Conservation (phyloP, 2,113 vertebrate genomes). For the Cervus canadensis region DNA sequence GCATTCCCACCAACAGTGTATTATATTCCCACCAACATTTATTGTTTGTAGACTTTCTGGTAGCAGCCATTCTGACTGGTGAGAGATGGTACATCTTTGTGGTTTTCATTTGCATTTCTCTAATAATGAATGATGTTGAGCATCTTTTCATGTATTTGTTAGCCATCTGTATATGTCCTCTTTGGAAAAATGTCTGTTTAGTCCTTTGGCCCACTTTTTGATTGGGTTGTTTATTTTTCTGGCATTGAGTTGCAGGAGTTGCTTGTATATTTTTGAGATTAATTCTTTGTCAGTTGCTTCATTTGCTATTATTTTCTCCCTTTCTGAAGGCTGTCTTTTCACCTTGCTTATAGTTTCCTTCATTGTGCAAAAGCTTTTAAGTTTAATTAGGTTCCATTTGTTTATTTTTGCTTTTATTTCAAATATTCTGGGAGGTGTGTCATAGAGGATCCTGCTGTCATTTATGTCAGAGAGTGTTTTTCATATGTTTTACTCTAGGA, state of each 20-base stretch:
- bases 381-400: background rate
- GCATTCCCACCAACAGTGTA: background rate
- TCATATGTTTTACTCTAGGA: background rate
- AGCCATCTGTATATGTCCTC: background rate
- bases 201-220: background rate
- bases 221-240: background rate
- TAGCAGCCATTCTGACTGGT: background rate
- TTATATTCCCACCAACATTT: background rate
- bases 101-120: background rate
- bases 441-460: background rate
- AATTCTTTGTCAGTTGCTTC: background rate
- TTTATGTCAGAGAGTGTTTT: background rate
- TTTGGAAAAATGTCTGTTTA: background rate
- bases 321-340: background rate
- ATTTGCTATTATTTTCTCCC: background rate
- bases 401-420: background rate
- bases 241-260: background rate
- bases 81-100: background rate
- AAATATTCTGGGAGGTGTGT: background rate
- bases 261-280: background rate
- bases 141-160: background rate
- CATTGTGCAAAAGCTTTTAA: background rate
- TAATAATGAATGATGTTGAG: background rate
- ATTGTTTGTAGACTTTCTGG: background rate
- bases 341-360: background rate